Base-by-base conservation (phyloP, 2,888 invertebrate species). In the Drosophila mimica region DNA sequence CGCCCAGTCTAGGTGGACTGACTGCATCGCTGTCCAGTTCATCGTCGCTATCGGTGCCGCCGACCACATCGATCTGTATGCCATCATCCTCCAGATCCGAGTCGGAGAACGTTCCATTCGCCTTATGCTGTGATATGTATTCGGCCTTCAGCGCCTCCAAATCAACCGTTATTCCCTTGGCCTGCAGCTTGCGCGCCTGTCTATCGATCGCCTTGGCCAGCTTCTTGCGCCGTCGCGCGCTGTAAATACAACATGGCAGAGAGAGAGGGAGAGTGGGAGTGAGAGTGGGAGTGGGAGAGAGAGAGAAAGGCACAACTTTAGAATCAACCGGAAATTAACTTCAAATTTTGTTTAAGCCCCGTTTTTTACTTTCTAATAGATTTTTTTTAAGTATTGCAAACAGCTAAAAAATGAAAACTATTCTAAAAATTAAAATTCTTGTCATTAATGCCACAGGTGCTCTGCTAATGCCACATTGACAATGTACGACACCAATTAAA, bases 151-250 rank as follows among this genome's bases (percentile, higher is more conserved):
- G 94, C 4, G 97, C 96, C 88, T 97, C 97, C 74, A 98, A 93
- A 93, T 98, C 97, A 30, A 98, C 98, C 25, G 97, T 95, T 89
- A 98, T 97, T 83, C 98, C 98, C 93, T 98, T 98, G 58, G 97
- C 97, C 66, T 98, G 96, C 71, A 99, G 95, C 92, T 99, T 98
- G 83, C 98, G 95, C 85, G 98, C 98, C 93, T 98, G 98, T 64
- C 98, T 94, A 92, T 98, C 98, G 85, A 98, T 94, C 76, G 97
- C 97, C 94, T 99, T 99, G 91, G 97, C 95, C 91, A 98, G 94
- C 94, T 99, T 98, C 95, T 97, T 97, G 94, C 97, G 95, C 93
- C 97, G 96, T 93, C 97, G 95, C 91, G 97, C 97, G 92, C 96
- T 95, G 94, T 2, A 81, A 79, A 38, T 20, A 53, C 15, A n/a